Base-by-base conservation (phyloP, 1,140 invertebrate genomes). In the Aphaenogaster ashmeadi region DNA sequence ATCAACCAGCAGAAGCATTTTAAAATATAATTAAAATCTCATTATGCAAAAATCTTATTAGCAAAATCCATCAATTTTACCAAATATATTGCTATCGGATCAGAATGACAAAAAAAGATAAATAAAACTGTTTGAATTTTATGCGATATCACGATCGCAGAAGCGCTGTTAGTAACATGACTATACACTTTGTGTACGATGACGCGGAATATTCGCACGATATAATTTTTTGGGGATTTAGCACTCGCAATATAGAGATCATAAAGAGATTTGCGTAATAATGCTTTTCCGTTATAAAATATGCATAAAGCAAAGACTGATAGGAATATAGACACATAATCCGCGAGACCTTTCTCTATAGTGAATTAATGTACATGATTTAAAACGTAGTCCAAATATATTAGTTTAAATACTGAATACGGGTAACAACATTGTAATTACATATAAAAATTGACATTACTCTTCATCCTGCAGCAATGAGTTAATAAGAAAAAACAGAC, bases 81-180 rank as follows among this genome's bases (percentile, higher is more conserved):
- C 36, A 52, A 80, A 47, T 54, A 66, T 1, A 80, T 67, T 52
- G 7, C 44, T 66, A 41, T 67, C 58, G 13, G 7, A 21, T 79
- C 58, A 64, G 18, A 66, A 80, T 38, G 27, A 85, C 33, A 36
- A 62, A 77, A 78, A 62, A 77, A 78, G 15, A 78, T 47, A 78
- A 85, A 85, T 78, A 64, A 50, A 85, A 56, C 18, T 77, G 21
- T 84, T 75, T 58, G 11, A 47, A 47, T 60, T 78, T 64, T n/a
- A 64, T 78, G 41, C 27, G 18, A 4, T 62, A 50, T 78, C 27
- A 11, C 27, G 13, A 85, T 74, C 33, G n/a, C 11, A 21, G 11
- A 75, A 60, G 18, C 13, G 41, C 9, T 50, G 38, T 84, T 77
- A 72, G 11, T 58, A 62, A 62, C 41, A 60, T 50, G 41, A 84